A percentile compares a stretch with the other conserved stretches of the same genome.
phyloP scores from a whole-genome alignment of 1,140 invertebrate species.

The Drosophila takahashii region DNA sequence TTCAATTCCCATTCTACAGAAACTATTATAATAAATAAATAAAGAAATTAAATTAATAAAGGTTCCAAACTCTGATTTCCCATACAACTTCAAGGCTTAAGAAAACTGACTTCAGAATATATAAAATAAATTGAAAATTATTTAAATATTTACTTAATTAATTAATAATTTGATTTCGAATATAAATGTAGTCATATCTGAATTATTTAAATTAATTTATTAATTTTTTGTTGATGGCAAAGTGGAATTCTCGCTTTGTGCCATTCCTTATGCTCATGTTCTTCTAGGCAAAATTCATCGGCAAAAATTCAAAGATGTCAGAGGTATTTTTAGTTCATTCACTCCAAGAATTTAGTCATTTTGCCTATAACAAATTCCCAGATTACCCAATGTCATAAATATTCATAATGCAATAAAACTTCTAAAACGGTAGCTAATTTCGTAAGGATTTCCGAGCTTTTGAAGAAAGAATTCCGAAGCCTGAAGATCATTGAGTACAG shows the following conservation, averaged over 20 bases:
- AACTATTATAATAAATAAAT: no score
- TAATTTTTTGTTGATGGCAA: neutral
- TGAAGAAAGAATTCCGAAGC: no score
- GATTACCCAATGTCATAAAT: neutral
- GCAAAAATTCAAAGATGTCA: constrained; percentile 3
- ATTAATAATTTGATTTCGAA: no score
- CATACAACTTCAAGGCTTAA: no score
- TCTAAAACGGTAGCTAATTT: neutral
- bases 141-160: no score
- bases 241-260: neutral
- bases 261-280: neutral
- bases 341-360: neutral
- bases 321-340: neutral
- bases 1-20: no score
- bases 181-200: no score
- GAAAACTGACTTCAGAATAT: no score
- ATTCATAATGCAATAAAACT: neutral
- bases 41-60: no score
- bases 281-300: neutral
- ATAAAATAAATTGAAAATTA: no score
- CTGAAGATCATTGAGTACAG: neutral
- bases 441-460: neutral
- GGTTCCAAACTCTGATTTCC: no score
- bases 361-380: neutral
- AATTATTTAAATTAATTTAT: neutral